Percentiles rank a stretch among this genome's conserved stretches.
These are phyloP conservation scores for Lates japonicus DNA, from an alignment of 2,797 vertebrate species.

Conservation along the genomic window DNA sequence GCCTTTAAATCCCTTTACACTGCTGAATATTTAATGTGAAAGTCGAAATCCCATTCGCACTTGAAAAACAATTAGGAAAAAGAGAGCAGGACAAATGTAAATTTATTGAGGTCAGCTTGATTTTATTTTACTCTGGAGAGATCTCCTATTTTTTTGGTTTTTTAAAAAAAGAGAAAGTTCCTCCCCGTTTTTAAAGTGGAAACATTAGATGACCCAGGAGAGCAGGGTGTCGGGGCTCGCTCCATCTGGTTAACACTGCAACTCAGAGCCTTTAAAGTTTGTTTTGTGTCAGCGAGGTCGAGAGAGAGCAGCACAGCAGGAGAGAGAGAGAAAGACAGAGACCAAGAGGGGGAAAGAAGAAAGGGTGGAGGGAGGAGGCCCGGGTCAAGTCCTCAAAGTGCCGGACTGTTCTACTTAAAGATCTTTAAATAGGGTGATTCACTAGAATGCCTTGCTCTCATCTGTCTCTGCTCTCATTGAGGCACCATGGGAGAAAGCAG, in stretches of 20 bases:
- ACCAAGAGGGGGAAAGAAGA: conserved; percentile 25
- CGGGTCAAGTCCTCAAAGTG: conserved; percentile 80
- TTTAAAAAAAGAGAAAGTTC: background rate
- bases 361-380: conserved; percentile 46
- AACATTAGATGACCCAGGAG: conserved; percentile 44
- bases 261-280: conserved; percentile 45
- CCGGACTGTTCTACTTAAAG: conserved; percentile 83
- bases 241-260: conserved; percentile 42
- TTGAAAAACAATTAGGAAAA: conserved; percentile 63
- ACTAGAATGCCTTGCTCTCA: conserved; percentile 69
- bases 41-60: conserved; percentile 36
- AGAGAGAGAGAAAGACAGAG: conserved; percentile 31
- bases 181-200: conserved; percentile 31
- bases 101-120: conserved; percentile 61
- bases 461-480: conserved; percentile 70
- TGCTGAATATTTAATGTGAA: conserved; percentile 65
- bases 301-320: conserved; percentile 37
- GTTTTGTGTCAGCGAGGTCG: conserved; percentile 47
- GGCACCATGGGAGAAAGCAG: conserved; percentile 42
- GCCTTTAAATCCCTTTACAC: conserved; percentile 50
- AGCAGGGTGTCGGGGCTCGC: background rate
- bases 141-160: conserved; percentile 16
- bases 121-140: conserved; percentile 44
- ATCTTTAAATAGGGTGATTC: conserved; percentile 84
- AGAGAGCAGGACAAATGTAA: conserved; percentile 51